Percentiles rank a stretch among this genome's conserved stretches.
Evolutionary conservation across 2,888 invertebrate species (phyloP).

Genomic region (Ethmia dodecea): DNA sequence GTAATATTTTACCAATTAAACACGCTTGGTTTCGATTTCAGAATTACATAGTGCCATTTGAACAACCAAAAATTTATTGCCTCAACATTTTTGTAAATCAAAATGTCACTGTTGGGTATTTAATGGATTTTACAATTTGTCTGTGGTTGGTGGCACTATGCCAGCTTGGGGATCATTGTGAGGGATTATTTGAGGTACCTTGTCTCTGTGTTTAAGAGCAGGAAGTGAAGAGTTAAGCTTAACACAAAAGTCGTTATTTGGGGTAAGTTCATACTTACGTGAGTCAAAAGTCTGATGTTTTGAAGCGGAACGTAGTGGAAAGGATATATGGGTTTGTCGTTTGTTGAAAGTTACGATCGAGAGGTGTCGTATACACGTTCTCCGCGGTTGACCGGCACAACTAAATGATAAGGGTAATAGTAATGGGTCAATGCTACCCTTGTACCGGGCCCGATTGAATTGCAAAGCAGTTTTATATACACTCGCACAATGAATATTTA

Average conservation of each 20-base stretch:
- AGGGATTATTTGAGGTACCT: slow-evolving; percentile 9
- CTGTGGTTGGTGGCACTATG: slow-evolving; percentile 33
- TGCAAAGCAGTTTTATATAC: slow-evolving; percentile 51
- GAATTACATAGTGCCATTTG: slow-evolving; percentile 51
- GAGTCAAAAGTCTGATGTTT: slow-evolving; percentile 17
- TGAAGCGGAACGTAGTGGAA: slow-evolving; percentile 17
- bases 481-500: slow-evolving; percentile 62
- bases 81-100: slow-evolving; percentile 44
- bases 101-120: slow-evolving; percentile 41
- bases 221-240: slow-evolving; percentile 8
- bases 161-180: slow-evolving; percentile 25
- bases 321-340: slow-evolving; percentile 18
- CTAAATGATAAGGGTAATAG: slow-evolving; percentile 39
- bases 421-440: slow-evolving; percentile 33
- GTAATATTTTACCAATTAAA: slow-evolving; percentile 70
- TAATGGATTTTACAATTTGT: slow-evolving; percentile 36
- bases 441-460: slow-evolving; percentile 53
- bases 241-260: slow-evolving; percentile 13
- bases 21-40: slow-evolving; percentile 60
- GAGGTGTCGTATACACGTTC: slow-evolving; percentile 12
- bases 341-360: slow-evolving; percentile 17
- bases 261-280: slow-evolving; percentile 13
- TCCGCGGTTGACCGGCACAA: slow-evolving; percentile 21
- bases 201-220: slow-evolving; percentile 5
- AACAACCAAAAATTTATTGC: slow-evolving; percentile 52